Evolutionary conservation across 2,113 vertebrate species (phyloP), one percentile per base, ranked within the genome.

Genomic region (Larimichthys crocea): DNA sequence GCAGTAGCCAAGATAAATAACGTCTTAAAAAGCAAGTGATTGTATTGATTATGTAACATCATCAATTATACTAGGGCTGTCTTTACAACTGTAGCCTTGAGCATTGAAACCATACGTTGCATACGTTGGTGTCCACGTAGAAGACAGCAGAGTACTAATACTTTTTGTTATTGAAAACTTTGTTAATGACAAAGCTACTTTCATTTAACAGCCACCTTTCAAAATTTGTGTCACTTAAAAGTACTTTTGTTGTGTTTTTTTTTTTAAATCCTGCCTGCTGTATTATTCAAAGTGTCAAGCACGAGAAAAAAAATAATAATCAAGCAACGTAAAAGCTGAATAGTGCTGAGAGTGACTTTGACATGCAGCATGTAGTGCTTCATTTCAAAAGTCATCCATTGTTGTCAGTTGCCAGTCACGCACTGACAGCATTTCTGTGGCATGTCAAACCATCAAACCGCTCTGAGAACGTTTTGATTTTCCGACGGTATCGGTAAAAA

Each of bases 391-490:
- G 74, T 53, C 62, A 22, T 42, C 65, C 46, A 74, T 81, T 85
- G 85, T 83, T 74, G 74, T 66, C 48, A 22, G 31, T 55, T 86
- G 80, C 46, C 78, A 84, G 64, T 83, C 74, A 80, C 29, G 67
- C 35, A 79, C 29, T 81, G 83, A 81, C 82, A 80, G 74, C 70
- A 46, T 70, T 81, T 35, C 80, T 57, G 63, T 78, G 73, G 65
- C 76, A 75, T 84, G 70, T 79, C 75, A 79, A 88, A 53, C 55
- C 79, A 78, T 83, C 76, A 78, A 71, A 75, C n/a, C 31, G 1
- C 42, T 82, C 46, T 44, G 44, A 71, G 74, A 76, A 46, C 53
- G 61, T 67, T 88, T 83, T 6, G 22, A 74, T 72, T 74, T 77
- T 53, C 49, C 60, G 0, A 64, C 56, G 16, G 62, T 75, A 24